Conservation (phyloP, 1,140 invertebrate species). For the Lutraria rhynchaena region DNA sequence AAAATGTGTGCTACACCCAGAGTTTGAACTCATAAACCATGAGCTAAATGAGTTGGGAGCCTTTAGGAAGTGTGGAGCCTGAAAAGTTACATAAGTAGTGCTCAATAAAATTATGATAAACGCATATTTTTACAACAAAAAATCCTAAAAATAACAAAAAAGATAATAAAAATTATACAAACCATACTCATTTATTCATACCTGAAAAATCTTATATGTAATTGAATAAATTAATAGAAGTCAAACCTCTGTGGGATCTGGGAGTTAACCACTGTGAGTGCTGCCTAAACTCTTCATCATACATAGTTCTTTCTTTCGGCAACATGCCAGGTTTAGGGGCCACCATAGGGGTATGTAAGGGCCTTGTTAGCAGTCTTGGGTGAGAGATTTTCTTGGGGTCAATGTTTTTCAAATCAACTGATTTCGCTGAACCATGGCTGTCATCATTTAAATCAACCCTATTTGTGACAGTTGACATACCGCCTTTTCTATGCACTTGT, state of each 20-base stretch:
- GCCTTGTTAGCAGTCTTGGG: conserved; percentile 69
- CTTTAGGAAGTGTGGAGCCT: too few species aligned
- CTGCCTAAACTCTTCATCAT: conserved; percentile 50
- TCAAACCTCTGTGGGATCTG: conserved; percentile 20
- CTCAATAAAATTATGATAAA: too few species aligned
- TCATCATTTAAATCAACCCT: conserved; percentile 17
- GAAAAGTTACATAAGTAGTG: too few species aligned
- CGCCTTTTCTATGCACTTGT: conserved; percentile 38
- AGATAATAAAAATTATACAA: too few species aligned
- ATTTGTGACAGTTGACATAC: conserved; percentile 24
- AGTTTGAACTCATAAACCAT: too few species aligned
- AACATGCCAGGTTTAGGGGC: conserved; percentile 45
- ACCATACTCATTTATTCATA: too few species aligned
- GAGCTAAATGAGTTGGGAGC: too few species aligned
- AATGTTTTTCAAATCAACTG: background rate
- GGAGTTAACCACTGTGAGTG: conserved; percentile 33
- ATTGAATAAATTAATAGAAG: too few species aligned
- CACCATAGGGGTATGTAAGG: conserved; percentile 10
- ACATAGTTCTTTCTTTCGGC: conserved; percentile 41
- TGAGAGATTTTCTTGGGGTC: conserved; percentile 70
- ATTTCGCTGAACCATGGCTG: background rate
- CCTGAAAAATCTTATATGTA: too few species aligned
- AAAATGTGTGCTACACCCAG: too few species aligned
- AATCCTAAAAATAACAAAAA: too few species aligned
- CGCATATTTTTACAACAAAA: too few species aligned